Conservation (phyloP, 92 coral and sea anemone species). For the Meandrina meandrites region DNA sequence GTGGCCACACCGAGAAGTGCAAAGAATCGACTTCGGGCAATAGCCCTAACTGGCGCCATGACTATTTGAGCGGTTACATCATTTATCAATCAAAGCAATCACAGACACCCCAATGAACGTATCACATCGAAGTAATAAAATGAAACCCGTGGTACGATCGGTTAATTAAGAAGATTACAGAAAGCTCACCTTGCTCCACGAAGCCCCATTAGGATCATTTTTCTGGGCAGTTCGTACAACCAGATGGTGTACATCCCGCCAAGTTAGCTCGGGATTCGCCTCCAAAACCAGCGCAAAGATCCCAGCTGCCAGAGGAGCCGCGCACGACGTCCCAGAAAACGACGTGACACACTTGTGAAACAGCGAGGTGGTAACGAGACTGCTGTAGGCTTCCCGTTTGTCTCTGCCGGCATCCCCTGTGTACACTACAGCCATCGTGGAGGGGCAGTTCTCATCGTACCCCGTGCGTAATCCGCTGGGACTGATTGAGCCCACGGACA, state of each 20-base stretch:
- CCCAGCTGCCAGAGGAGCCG: conserved; percentile 81
- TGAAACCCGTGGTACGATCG: too few species aligned
- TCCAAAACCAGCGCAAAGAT: conserved; percentile 71
- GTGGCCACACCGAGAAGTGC: background rate
- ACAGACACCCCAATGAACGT: too few species aligned
- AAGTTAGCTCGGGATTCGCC: conserved; percentile 75
- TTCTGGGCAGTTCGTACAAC: conserved; percentile 64
- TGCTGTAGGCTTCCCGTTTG: conserved; percentile 10
- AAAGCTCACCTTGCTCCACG: conserved; percentile 58
- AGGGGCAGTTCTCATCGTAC: conserved; percentile 75
- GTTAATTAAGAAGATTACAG: background rate
- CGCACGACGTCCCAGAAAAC: conserved; percentile 61
- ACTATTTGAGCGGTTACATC: too few species aligned
- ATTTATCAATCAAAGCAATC: too few species aligned
- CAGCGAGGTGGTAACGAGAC: conserved; percentile 67
- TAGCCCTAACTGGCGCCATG: too few species aligned
- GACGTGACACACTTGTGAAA: conserved; percentile 48
- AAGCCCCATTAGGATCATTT: conserved; percentile 54
- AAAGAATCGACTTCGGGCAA: too few species aligned
- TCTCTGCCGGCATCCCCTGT: conserved; percentile 59
- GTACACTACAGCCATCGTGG: conserved; percentile 70
- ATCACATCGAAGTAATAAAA: too few species aligned
- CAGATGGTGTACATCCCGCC: conserved; percentile 83
- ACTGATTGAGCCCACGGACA: conserved; percentile 68
- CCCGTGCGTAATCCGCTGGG: conserved; percentile 58